A percentile compares a stretch with the other conserved stretches of the same genome.
Evolutionary conservation across 2,888 invertebrate species (phyloP).

Genomic region (Brachypterus glaber): DNA sequence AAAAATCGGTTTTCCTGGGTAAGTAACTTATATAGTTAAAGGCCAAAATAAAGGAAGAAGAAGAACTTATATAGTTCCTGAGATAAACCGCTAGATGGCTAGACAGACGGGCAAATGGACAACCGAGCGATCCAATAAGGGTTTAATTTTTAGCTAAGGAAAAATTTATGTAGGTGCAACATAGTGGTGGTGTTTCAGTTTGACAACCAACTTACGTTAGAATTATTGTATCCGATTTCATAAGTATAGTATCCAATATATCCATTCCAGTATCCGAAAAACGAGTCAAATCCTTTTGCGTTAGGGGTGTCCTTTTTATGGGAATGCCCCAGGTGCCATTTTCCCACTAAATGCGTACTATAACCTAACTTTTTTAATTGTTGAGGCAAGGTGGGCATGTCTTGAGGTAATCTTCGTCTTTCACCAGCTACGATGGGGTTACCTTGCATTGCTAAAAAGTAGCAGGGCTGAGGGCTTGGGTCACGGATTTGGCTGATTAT

Average conservation of each 20-base stretch:
- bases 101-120: too few species aligned
- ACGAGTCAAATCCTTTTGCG: slow-evolving; percentile 65
- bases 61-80: too few species aligned
- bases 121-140: too few species aligned
- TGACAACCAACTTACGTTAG: not conserved
- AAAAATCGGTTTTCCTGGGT: too few species aligned
- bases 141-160: slow-evolving; percentile 5
- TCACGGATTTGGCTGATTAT: too few species aligned
- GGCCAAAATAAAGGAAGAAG: too few species aligned
- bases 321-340: slow-evolving; percentile 79
- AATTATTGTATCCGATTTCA: too few species aligned
- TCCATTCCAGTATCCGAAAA: slow-evolving; percentile 78
- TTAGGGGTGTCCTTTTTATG: slow-evolving; percentile 57
- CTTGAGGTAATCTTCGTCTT: slow-evolving; percentile 58
- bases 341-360: slow-evolving; percentile 66
- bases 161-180: slow-evolving; percentile 6
- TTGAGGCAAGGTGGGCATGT: slow-evolving; percentile 44
- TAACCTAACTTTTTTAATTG: slow-evolving; percentile 60
- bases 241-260: slow-evolving; percentile 66
- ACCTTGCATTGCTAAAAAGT: slow-evolving; percentile 54
- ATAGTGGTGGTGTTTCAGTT: too few species aligned
- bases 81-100: too few species aligned
- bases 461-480: slow-evolving; percentile 9
- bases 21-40: too few species aligned
- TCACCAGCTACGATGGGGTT: slow-evolving; percentile 56